Evolutionary conservation across 1,140 invertebrate genomes (phyloP).

Genomic region (Heliothis subflexa): DNA sequence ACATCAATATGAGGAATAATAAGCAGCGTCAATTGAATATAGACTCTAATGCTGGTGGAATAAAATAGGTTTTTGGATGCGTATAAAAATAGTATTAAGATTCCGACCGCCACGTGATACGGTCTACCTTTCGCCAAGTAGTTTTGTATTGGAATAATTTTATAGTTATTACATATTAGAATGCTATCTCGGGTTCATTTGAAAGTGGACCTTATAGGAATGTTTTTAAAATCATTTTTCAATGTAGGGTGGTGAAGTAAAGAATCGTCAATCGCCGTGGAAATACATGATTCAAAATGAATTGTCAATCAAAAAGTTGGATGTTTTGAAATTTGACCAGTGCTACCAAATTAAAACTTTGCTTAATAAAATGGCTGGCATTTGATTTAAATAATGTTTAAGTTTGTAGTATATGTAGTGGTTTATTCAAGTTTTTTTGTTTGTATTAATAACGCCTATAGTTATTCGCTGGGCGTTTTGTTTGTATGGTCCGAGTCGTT

Average conservation of each 20-base stretch:
- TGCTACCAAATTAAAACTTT: conserved; percentile 44
- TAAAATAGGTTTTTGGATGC: conserved; percentile 55
- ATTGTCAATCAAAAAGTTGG: conserved; percentile 44
- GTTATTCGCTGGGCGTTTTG: conserved; percentile 39
- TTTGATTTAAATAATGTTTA: conserved; percentile 24
- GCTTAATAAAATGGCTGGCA: conserved; percentile 39
- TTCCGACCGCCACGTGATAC: conserved; percentile 79
- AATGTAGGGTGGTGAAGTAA: not conserved
- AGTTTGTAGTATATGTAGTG: conserved; percentile 9
- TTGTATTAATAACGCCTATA: conserved; percentile 17
- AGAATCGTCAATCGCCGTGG: conserved; percentile 26
- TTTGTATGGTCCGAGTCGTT: conserved; percentile 13
- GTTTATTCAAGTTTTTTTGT: conserved; percentile 20
- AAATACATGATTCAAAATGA: conserved; percentile 44
- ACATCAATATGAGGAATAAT: conserved; percentile 5
- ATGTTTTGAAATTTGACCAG: conserved; percentile 46
- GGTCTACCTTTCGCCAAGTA: conserved; percentile 81
- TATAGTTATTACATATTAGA: conserved; percentile 83
- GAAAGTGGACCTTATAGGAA: conserved; percentile 20
- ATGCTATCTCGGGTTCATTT: conserved; percentile 60
- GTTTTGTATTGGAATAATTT: conserved; percentile 83
- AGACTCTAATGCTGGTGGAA: conserved; percentile 16
- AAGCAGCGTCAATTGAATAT: conserved; percentile 13
- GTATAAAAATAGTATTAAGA: conserved; percentile 68
- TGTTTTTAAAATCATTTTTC: conserved; percentile 1